phyloP scores from a whole-genome alignment of 2,888 invertebrate genomes.

The Coleophora flavipennella region DNA sequence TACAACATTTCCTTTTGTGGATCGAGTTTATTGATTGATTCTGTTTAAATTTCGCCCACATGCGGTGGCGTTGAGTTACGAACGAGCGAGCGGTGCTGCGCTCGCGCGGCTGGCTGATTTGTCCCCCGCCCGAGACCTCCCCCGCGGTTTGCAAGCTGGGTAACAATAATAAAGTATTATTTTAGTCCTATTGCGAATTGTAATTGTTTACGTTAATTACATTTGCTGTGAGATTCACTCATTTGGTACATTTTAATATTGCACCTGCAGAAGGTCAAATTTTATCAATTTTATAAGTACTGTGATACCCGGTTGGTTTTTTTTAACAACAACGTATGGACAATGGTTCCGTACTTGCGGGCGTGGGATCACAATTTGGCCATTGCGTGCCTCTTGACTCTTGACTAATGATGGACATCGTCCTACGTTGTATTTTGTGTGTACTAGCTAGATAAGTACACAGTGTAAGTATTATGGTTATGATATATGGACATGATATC shows the following conservation, averaged over 20 bases:
- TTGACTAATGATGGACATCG: constrained; percentile 17
- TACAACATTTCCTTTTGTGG: constrained; percentile 29
- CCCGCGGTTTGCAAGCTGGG: background rate
- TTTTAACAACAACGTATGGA: constrained; percentile 20
- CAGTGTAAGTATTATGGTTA: too few relatives aligned
- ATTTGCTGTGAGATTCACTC: background rate
- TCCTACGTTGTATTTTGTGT: constrained; percentile 9
- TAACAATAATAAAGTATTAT: background rate
- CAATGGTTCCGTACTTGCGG: constrained; percentile 21
- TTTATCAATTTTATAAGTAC: background rate
- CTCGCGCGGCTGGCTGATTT: constrained; percentile 23
- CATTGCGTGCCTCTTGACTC: constrained; percentile 16
- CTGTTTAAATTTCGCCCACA: constrained; percentile 32
- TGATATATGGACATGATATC: too few relatives aligned
- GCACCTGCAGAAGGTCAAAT: constrained; percentile 1
- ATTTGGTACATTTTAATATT: too few relatives aligned
- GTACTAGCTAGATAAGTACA: too few relatives aligned
- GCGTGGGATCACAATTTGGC: constrained; percentile 27
- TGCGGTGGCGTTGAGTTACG: constrained; percentile 16
- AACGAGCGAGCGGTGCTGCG: constrained; percentile 24
- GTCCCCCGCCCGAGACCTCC: too few relatives aligned
- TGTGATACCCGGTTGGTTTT: constrained; percentile 9
- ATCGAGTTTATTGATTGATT: constrained; percentile 34
- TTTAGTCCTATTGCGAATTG: background rate
- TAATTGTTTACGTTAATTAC: constrained; percentile 1